Base-by-base conservation (phyloP, 2,888 invertebrate genomes). In the Hemaris fuciformis region DNA sequence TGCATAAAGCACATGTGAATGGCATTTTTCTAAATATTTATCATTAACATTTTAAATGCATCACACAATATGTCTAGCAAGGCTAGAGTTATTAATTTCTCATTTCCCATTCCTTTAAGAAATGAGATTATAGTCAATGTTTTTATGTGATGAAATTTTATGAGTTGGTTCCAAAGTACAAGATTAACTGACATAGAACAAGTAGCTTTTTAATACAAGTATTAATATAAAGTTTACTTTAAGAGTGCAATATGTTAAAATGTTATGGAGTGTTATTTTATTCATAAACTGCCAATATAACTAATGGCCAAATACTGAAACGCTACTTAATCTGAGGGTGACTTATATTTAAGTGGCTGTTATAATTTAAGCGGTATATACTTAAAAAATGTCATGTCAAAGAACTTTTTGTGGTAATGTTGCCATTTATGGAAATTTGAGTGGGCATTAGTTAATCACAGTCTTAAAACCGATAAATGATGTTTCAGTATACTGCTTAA, bases 1-100 rank as follows among this genome's bases (percentile, higher is more conserved):
- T 72, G 71, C 65, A 66, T 81, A 84, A 73, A 62, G 48, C 48
- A n/a, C 6, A 1, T 27, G 15, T 7, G 22, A 22, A 6, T 45
- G 13, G 8, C 38, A 20, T 22, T 7, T 18, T 64, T 46, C 57
- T 27, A 4, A 45, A n/a, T 13, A 10, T 45, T 23, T 13, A 43
- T 20, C 6, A 8, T 25, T 25, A 27, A 31, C 53, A 53, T 53
- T 53, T 27, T 53, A 10, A 53, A 31, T 18, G 27, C 20, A 64
- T 63, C 61, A 63, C 62, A 64, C 65, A 61, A n/a, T n/a, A n/a
- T 69, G 53, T 43, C 66, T 75, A 73, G 71, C 70, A 38, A 60
- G 42, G 68, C 68, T 74, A 70, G 71, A 62, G 66, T 63, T 41
- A 56, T 64, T 64, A n/a, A 53, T 18, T 27, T 18, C 46, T 5